phyloP scores from a whole-genome alignment of 2,888 invertebrate genomes.

The Sphaerophoria rueppellii region DNA sequence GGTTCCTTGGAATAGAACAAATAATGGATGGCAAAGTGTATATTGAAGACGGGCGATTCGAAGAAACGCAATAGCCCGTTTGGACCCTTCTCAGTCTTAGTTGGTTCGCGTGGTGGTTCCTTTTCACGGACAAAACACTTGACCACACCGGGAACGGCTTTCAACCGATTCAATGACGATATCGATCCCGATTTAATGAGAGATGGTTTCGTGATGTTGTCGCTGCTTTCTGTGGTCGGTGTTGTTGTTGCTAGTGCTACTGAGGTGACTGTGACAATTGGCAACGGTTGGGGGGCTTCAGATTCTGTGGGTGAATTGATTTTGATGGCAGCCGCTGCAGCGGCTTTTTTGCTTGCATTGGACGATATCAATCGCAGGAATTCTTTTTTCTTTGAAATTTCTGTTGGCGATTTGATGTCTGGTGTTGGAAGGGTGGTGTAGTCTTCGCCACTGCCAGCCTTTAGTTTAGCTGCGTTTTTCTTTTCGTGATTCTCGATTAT shows the following conservation, averaged over 20 bases:
- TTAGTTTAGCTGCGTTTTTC: constrained; percentile 81
- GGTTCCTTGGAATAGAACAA: constrained; percentile 99
- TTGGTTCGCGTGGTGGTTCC: constrained; percentile 75
- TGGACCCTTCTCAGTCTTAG: constrained; percentile 80
- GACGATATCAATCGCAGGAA: constrained; percentile 81
- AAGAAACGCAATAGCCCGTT: constrained; percentile 87
- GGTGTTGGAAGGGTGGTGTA: constrained; percentile 57
- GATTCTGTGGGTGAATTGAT: constrained; percentile 55
- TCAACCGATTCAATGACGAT: constrained; percentile 80
- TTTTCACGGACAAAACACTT: constrained; percentile 80
- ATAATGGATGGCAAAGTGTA: constrained; percentile 99
- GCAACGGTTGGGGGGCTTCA: constrained; percentile 47
- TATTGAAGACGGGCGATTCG: constrained; percentile 98
- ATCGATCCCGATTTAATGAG: constrained; percentile 79
- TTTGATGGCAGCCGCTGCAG: constrained; percentile 78
- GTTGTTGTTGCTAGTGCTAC: constrained; percentile 8
- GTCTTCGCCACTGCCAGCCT: constrained; percentile 66
- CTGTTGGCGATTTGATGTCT: constrained; percentile 80
- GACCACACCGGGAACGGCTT: constrained; percentile 81
- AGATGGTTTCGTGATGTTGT: constrained; percentile 27
- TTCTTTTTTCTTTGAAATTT: constrained; percentile 81
- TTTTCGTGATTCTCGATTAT: constrained; percentile 82
- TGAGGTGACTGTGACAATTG: constrained; percentile 71
- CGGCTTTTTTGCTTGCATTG: constrained; percentile 80
- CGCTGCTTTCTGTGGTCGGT: constrained; percentile 24